Evolutionary conservation across 2,113 vertebrate species (phyloP).

Genomic region (Phalacrocorax brasilianus): DNA sequence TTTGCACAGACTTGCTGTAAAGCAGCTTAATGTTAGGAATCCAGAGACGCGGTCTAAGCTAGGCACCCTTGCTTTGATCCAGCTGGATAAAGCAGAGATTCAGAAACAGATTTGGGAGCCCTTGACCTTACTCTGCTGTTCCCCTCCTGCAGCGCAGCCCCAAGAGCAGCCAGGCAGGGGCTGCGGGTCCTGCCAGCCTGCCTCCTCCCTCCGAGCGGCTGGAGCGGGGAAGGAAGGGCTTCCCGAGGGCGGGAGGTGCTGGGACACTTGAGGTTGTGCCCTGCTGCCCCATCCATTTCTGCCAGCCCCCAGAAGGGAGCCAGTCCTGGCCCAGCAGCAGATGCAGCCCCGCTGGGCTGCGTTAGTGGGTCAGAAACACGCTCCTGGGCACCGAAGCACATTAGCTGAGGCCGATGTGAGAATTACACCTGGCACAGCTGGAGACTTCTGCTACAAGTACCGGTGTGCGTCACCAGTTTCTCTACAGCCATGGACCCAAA

Average conservation of each 20-base stretch:
- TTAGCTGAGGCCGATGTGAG: accelerated
- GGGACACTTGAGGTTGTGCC: accelerated
- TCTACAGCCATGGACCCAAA: accelerated
- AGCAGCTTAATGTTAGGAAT: not conserved
- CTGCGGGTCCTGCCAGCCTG: accelerated
- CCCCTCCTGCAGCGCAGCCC: not conserved
- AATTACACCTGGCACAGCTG: not conserved
- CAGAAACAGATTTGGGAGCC: not conserved
- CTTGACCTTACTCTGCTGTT: not conserved
- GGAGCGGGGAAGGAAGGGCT: not conserved
- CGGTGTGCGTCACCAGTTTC: accelerated
- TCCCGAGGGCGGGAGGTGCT: not conserved
- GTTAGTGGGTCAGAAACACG: accelerated
- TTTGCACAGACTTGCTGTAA: not conserved
- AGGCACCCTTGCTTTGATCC: not conserved
- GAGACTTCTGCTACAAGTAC: not conserved
- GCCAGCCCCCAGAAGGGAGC: not conserved
- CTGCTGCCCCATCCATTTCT: not conserved
- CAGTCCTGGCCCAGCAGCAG: not conserved
- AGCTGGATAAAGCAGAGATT: not conserved
- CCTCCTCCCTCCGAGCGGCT: not conserved
- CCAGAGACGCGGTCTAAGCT: not conserved
- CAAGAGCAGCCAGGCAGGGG: not conserved
- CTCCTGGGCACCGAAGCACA: accelerated
- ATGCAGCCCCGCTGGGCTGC: accelerated